Percentiles rank a stretch among this genome's conserved stretches.
Evolutionary conservation across 2,113 vertebrate genomes (phyloP).

Genomic region (Paramisgurnus dabryanus): DNA sequence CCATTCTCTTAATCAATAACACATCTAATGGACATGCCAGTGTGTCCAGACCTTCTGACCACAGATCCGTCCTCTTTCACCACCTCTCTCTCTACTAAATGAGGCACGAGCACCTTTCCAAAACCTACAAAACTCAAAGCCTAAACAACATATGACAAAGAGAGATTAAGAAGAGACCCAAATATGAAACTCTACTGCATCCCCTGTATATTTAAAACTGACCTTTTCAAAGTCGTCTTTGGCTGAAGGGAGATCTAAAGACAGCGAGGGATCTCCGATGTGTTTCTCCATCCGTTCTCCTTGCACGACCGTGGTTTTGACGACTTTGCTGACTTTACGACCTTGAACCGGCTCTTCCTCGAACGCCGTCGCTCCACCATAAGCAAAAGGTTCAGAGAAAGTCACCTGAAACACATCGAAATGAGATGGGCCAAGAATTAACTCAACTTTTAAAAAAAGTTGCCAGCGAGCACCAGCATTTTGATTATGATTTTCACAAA

Average conservation of each 20-base stretch:
- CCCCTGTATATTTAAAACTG: not conserved
- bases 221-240: slow-evolving; percentile 97
- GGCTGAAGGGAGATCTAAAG: slow-evolving; percentile 89
- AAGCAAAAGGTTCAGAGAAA: slow-evolving; percentile 77
- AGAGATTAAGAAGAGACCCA: not conserved
- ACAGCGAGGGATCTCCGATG: slow-evolving; percentile 83
- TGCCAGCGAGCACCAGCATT: too few species aligned
- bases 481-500: too few species aligned
- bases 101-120: slow-evolving; percentile 78
- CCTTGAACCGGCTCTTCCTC: slow-evolving; percentile 87
- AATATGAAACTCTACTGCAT: not conserved
- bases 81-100: slow-evolving; percentile 86
- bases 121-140: slow-evolving; percentile 87
- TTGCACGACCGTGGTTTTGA: slow-evolving; percentile 88
- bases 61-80: slow-evolving; percentile 88
- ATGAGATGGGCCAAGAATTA: not conserved
- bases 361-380: slow-evolving; percentile 73
- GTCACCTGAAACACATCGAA: slow-evolving; percentile 74
- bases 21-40: slow-evolving; percentile 64
- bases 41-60: slow-evolving; percentile 88
- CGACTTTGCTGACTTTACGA: slow-evolving; percentile 92
- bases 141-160: slow-evolving; percentile 64
- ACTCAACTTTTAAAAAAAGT: too few species aligned
- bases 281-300: slow-evolving; percentile 90
- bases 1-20: slow-evolving; percentile 35